Base-by-base conservation (phyloP, 2,113 vertebrate species). In the Eonycteris spelaea region DNA sequence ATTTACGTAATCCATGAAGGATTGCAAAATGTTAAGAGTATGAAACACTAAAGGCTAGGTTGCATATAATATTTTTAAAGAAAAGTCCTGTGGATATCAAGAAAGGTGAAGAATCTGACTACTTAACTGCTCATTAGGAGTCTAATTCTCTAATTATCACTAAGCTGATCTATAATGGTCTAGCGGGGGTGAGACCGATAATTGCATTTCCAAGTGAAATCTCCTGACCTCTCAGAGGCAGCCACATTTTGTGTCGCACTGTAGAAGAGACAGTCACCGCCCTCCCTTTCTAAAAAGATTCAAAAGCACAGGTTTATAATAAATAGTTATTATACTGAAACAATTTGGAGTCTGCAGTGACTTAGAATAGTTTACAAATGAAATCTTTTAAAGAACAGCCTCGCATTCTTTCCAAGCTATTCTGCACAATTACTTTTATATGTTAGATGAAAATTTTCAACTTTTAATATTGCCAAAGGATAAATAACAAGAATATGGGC, bases 261-360 rank as follows among this genome's bases (percentile, higher is more conserved):
- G 57, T 33, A 30, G 55, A 86, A 43, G 48, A 91, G 48, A 43
- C 18, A 55, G 45, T 33, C 48, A 22, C 9, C 43, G 53, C 35
- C 43, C 70, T 71, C 63, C 83, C 40, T 59, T 86, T 51, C 73
- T 59, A 30, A 67, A 79, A 82, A 45, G 24, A 16, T 71, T 74
- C 63, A 57, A 74, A 92, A 89, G 51, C 79, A 71, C 35, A 35
- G 16, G 38, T 71, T 94, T 82, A 70, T 91, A 67, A 91, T 73
- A 93, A 93, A 70, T 18, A 55, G 86, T 55, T 84, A 68, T 94
- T 71, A 57, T 38, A 83, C 14, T 21, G 78, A 79, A 95, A 90
- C 45, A n/a, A 57, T 38, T 78, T 91, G 89, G 53, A 59, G n/a
- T 70, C 57, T 65, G 53, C n/a, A n/a, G 40, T 74, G 71, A 53